Percentiles rank a stretch among this genome's conserved stretches.
Evolutionary conservation across 2,888 invertebrate species (phyloP).

Genomic region (Hoplodrina ambigua): DNA sequence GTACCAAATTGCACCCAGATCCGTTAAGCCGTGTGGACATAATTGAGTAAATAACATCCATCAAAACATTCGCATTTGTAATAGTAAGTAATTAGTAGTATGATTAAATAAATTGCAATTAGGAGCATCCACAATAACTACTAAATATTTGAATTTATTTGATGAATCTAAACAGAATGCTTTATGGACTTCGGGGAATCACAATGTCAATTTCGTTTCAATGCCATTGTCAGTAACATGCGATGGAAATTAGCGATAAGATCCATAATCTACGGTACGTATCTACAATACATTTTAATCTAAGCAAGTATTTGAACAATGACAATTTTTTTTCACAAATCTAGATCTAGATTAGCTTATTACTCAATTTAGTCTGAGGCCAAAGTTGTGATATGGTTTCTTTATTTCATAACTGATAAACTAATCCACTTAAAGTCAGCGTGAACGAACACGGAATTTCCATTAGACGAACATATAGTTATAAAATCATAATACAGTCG

Average conservation of each 20-base stretch:
- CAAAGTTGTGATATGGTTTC: conserved; percentile 29
- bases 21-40: no score
- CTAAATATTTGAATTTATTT: no score
- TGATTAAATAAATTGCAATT: no score
- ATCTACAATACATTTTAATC: conserved; percentile 30
- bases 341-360: conserved; percentile 27
- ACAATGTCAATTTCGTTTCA: conserved; percentile 14
- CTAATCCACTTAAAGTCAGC: conserved; percentile 23
- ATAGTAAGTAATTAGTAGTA: no score
- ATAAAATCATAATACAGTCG: conserved; percentile 31
- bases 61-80: no score
- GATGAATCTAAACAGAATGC: neutral
- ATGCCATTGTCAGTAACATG: conserved; percentile 25
- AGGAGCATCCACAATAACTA: no score
- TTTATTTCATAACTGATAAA: conserved; percentile 46
- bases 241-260: conserved; percentile 40
- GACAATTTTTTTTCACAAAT: conserved; percentile 21
- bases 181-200: conserved; percentile 12
- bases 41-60: no score
- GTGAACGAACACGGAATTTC: conserved; percentile 39
- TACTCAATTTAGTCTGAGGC: conserved; percentile 28
- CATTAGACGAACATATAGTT: conserved; percentile 33
- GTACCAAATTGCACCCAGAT: no score
- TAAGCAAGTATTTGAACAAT: conserved; percentile 19
- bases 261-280: conserved; percentile 9